These are phyloP conservation scores for Willowsia nigromaculata DNA, from an alignment of 2,888 invertebrate species.

Conservation along the genomic window DNA sequence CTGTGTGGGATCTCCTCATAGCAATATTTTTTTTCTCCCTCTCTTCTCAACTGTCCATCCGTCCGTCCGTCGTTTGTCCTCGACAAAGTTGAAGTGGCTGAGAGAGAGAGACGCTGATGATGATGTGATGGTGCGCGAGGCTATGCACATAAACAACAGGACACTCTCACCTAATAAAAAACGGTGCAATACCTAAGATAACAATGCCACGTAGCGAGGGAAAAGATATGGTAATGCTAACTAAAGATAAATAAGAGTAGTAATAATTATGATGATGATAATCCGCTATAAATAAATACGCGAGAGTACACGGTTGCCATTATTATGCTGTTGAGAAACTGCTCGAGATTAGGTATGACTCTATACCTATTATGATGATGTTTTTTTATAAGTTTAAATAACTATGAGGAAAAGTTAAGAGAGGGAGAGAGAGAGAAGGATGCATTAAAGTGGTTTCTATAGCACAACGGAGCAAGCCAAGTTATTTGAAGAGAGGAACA, in stretches of 20 bases:
- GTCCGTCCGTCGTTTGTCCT: slow-evolving; percentile 5
- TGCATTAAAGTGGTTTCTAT: not conserved
- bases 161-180: not conserved
- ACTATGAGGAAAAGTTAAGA: not conserved
- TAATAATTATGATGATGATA: too few relatives aligned
- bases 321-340: too few relatives aligned
- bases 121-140: not conserved
- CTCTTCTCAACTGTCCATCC: not conserved
- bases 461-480: not conserved
- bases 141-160: too few relatives aligned
- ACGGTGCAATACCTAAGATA: not conserved
- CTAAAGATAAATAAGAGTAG: too few relatives aligned
- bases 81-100: not conserved
- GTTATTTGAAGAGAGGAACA: not conserved
- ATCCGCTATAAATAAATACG: too few relatives aligned
- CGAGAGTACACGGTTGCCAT: too few relatives aligned
- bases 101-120: not conserved
- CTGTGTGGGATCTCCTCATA: not conserved
- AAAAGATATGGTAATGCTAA: too few relatives aligned
- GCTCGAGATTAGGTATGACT: too few relatives aligned
- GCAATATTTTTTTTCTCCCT: not conserved
- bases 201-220: not conserved
- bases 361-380: too few relatives aligned
- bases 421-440: slow-evolving; percentile 5
- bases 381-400: not conserved